Conservation (phyloP, 2,888 invertebrate species). For the Mimumesa dahlbomi region DNA sequence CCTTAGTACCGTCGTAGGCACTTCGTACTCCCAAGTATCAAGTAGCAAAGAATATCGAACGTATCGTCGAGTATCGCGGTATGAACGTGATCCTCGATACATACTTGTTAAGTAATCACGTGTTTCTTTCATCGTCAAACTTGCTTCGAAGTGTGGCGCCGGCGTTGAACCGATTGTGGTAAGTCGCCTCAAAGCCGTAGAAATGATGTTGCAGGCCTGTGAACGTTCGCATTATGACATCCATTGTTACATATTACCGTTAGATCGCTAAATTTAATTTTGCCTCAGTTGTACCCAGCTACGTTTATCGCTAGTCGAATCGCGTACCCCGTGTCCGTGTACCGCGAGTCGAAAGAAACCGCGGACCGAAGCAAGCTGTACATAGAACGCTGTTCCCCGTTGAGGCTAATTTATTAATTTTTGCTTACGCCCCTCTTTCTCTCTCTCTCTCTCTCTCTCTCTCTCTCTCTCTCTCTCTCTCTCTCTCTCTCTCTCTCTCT, state of each 20-base stretch:
- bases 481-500: no score
- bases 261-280: background rate
- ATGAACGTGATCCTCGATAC: conserved; percentile 36
- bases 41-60: conserved; percentile 44
- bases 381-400: conserved; percentile 35
- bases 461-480: no score
- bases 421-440: conserved; percentile 25
- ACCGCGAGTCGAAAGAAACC: conserved; percentile 9
- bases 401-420: conserved; percentile 20
- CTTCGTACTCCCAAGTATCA: conserved; percentile 47
- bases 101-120: conserved; percentile 77
- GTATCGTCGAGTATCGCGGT: conserved; percentile 31
- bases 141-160: conserved; percentile 79
- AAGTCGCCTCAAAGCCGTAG: conserved; percentile 83
- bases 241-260: no score
- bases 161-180: conserved; percentile 97
- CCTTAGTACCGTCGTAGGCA: conserved; percentile 50
- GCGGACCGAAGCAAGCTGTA: conserved; percentile 29
- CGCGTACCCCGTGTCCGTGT: conserved; percentile 12
- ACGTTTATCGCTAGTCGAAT: background rate
- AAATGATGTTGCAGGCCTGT: conserved; percentile 41
- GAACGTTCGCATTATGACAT: background rate
- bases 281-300: background rate
- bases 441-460: no score
- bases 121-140: conserved; percentile 78